Conservation (phyloP, 2,888 invertebrate species). For the Helleia helle region DNA sequence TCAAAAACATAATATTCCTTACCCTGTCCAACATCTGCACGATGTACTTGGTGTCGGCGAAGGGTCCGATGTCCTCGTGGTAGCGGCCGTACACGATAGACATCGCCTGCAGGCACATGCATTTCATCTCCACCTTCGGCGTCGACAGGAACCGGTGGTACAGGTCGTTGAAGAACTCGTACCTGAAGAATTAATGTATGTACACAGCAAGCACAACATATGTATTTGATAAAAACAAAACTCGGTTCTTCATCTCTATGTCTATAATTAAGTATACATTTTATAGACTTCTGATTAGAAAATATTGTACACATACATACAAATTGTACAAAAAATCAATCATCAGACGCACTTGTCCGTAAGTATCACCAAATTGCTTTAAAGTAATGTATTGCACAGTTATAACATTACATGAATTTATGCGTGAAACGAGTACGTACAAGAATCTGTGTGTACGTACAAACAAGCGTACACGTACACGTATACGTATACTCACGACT, state of each 20-base stretch:
- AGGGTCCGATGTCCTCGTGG: conserved; percentile 96
- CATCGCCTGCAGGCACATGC: conserved; percentile 98
- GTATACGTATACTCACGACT: conserved; percentile 80
- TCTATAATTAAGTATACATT: too few species aligned
- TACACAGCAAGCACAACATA: too few species aligned
- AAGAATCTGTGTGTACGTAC: not conserved
- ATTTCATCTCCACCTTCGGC: conserved; percentile 94
- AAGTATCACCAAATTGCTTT: too few species aligned
- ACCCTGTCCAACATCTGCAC: conserved; percentile 95
- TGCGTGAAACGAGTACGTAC: not conserved
- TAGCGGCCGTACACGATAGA: conserved; percentile 98
- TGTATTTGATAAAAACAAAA: too few species aligned
- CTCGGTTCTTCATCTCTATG: too few species aligned
- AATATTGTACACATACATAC: too few species aligned
- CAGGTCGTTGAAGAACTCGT: conserved; percentile 98
- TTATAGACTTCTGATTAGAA: too few species aligned
- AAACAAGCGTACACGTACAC: not conserved
- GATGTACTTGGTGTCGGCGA: conserved; percentile 97
- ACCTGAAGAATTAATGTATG: too few species aligned
- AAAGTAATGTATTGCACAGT: too few species aligned
- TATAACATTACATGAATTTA: too few species aligned
- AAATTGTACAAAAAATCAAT: too few species aligned
- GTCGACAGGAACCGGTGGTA: conserved; percentile 98
- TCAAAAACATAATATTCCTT: conserved; percentile 34
- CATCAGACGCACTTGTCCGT: too few species aligned